Evolutionary conservation across 2,797 vertebrate genomes (phyloP).

Genomic region (Lepus townsendii): DNA sequence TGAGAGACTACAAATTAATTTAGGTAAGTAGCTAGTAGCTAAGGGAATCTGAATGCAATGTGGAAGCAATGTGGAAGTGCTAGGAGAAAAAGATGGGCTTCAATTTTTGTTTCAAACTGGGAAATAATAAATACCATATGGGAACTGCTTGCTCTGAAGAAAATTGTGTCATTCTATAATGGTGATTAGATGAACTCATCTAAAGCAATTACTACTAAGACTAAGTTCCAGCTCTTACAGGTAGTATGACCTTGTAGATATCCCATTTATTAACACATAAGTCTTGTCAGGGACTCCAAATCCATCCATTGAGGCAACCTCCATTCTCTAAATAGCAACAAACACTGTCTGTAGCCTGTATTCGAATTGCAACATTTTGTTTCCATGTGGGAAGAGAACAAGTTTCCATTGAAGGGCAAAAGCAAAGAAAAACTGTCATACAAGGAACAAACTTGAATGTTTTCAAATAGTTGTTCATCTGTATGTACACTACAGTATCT

Average conservation of each 20-base stretch:
- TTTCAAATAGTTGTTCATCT: not conserved
- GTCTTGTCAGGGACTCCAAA: not conserved
- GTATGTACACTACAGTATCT: not conserved
- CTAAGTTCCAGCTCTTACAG: not conserved
- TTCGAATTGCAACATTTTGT: not conserved
- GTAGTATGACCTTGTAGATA: not conserved
- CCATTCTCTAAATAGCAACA: not conserved
- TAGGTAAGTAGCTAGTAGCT: not conserved
- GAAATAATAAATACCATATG: not conserved
- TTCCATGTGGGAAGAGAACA: slow-evolving; percentile 37
- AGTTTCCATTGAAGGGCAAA: slow-evolving; percentile 55
- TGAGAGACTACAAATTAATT: not conserved
- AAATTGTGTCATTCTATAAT: slow-evolving; percentile 41
- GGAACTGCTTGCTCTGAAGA: not conserved
- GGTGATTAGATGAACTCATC: not conserved
- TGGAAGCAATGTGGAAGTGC: not conserved
- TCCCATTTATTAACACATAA: not conserved
- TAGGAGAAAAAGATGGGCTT: slow-evolving; percentile 9
- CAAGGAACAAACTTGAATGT: not conserved
- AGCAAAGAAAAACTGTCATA: slow-evolving; percentile 8
- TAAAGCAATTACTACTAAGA: not conserved
- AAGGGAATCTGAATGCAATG: not conserved
- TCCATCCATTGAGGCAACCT: not conserved
- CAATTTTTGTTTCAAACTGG: slow-evolving; percentile 22
- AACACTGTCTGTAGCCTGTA: not conserved